Conservation (phyloP, 2,888 invertebrate species). For the Colletes collaris region DNA sequence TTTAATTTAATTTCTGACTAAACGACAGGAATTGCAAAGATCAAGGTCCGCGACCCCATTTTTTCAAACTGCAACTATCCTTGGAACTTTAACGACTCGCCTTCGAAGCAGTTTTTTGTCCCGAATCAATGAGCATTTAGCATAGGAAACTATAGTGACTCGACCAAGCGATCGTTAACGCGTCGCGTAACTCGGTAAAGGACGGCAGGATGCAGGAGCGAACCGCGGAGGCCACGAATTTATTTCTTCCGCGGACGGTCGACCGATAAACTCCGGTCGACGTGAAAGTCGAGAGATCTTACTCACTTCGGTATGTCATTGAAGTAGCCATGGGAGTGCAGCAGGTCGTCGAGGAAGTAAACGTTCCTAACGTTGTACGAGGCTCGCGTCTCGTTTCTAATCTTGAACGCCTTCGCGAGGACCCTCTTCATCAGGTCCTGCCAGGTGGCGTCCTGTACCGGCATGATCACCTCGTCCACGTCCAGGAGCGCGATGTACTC, state of each 20-base stretch:
- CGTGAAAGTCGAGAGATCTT: conserved; percentile 30
- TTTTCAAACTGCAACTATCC: no score
- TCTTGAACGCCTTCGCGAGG: conserved; percentile 87
- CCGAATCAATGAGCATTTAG: neutral
- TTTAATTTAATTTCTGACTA: no score
- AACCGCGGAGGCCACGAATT: conserved; percentile 2
- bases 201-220: neutral
- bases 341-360: conserved; percentile 95
- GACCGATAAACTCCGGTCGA: neutral
- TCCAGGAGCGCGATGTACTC: conserved; percentile 95
- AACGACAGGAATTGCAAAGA: no score
- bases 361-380: conserved; percentile 96
- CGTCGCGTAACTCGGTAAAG: neutral
- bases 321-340: conserved; percentile 92
- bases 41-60: no score
- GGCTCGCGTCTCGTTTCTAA: conserved; percentile 88
- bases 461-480: conserved; percentile 98
- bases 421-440: conserved; percentile 90
- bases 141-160: neutral
- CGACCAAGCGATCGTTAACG: conserved; percentile 6
- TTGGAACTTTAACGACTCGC: no score
- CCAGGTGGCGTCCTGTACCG: conserved; percentile 90
- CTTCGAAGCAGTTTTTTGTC: neutral
- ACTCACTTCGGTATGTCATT: conserved; percentile 88
- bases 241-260: neutral